Conservation (phyloP, 2,113 vertebrate genomes). For the Charadrius vociferus region DNA sequence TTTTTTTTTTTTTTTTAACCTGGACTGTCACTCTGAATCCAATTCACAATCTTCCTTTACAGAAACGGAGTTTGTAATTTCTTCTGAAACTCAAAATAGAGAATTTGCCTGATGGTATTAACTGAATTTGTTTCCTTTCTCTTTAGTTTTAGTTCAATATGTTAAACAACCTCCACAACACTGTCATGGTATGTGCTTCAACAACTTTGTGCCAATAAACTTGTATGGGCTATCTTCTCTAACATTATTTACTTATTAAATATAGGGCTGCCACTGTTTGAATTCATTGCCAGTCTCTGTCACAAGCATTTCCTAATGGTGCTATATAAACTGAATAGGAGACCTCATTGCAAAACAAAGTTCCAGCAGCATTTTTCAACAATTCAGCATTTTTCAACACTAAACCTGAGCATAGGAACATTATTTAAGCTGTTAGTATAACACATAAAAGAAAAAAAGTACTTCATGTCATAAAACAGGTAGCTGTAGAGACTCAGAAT, state of each 20-base stretch:
- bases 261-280: neutral
- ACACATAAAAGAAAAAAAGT: neutral
- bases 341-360: neutral
- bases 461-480: neutral
- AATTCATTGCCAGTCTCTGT: neutral
- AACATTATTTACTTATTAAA: neutral
- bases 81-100: neutral
- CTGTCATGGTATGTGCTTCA: neutral
- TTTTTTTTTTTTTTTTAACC: neutral
- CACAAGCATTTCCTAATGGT: neutral
- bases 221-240: neutral
- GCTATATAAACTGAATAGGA: neutral
- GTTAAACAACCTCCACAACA: neutral
- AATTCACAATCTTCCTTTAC: neutral
- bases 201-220: neutral
- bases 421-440: neutral
- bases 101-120: neutral
- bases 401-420: neutral
- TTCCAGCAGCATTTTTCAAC: neutral
- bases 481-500: neutral
- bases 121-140: neutral
- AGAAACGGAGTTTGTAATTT: neutral
- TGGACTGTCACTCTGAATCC: neutral
- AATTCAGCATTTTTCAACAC: neutral
- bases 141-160: neutral